These are phyloP conservation scores for Papilio helenus DNA, from an alignment of 1,140 invertebrate species.

Conservation along the genomic window DNA sequence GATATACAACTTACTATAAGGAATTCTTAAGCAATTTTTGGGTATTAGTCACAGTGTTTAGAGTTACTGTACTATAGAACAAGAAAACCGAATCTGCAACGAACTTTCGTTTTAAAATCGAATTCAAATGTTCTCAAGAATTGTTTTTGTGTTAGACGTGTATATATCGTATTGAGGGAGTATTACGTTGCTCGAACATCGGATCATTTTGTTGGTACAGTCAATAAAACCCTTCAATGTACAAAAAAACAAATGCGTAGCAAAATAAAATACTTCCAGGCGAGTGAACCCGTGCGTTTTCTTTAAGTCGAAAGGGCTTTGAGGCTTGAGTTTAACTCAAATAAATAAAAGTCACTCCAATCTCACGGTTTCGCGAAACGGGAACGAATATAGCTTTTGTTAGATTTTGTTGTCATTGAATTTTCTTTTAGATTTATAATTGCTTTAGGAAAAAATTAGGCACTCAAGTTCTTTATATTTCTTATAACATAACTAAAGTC, in stretches of 20 bases:
- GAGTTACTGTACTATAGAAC: not conserved
- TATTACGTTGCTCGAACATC: slow-evolving; percentile 22
- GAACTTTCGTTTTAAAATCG: not conserved
- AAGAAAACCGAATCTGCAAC: not conserved
- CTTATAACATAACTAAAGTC: not conserved
- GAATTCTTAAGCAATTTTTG: not conserved
- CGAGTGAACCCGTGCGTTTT: slow-evolving; percentile 32
- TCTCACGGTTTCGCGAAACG: not conserved
- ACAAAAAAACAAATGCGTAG: slow-evolving; percentile 30
- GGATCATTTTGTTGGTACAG: slow-evolving; percentile 21
- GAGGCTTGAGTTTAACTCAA: slow-evolving; percentile 31
- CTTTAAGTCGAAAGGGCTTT: slow-evolving; percentile 31
- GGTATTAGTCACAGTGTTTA: not conserved
- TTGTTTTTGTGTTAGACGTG: not conserved
- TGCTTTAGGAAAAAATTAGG: not conserved
- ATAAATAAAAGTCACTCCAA: slow-evolving; percentile 31
- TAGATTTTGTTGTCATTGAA: not conserved
- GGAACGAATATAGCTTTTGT: not conserved
- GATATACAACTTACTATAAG: not conserved
- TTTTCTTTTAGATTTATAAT: not conserved
- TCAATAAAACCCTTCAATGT: slow-evolving; percentile 33
- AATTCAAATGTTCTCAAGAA: not conserved
- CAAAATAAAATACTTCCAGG: slow-evolving; percentile 35
- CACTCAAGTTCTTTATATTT: not conserved
- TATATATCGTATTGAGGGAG: slow-evolving; percentile 2